These are phyloP conservation scores for Ambastaia sidthimunki DNA, from an alignment of 2,797 vertebrate species.

Conservation along the genomic window DNA sequence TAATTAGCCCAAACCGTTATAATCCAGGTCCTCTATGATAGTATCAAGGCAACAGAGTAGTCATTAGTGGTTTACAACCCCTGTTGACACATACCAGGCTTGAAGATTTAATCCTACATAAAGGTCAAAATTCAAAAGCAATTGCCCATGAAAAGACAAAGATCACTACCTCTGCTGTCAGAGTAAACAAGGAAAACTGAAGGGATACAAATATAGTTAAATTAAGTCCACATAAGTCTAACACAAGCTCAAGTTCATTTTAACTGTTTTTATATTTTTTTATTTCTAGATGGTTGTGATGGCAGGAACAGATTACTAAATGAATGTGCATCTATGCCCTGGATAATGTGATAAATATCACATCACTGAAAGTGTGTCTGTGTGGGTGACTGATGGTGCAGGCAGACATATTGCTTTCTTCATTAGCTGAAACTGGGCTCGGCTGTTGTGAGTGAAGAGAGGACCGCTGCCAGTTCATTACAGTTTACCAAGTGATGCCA, in stretches of 20 bases:
- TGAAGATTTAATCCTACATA: conserved; percentile 26
- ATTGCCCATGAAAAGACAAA: background rate
- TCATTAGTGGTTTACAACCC: conserved; percentile 19
- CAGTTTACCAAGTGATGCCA: conserved; percentile 31
- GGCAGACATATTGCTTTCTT: background rate
- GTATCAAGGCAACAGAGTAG: conserved; percentile 10
- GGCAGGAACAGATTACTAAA: too few relatives aligned
- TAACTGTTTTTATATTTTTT: background rate
- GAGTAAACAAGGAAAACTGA: background rate
- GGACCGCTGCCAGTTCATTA: conserved; percentile 51
- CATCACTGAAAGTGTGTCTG: background rate
- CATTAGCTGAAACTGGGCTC: conserved; percentile 31
- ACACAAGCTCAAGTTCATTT: background rate
- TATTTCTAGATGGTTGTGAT: too few relatives aligned
- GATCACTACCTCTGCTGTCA: background rate
- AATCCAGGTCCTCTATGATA: conserved; percentile 32
- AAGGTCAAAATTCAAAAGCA: conserved; percentile 7
- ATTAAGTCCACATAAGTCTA: background rate
- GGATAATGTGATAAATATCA: background rate
- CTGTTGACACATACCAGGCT: conserved; percentile 7
- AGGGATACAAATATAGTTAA: background rate
- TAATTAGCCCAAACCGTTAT: conserved; percentile 36
- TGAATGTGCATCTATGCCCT: background rate
- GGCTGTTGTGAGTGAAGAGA: conserved; percentile 42
- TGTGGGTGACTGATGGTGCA: background rate